These are phyloP conservation scores for Apodemus agrarius DNA, from an alignment of 2,797 vertebrate species.

Conservation along the genomic window DNA sequence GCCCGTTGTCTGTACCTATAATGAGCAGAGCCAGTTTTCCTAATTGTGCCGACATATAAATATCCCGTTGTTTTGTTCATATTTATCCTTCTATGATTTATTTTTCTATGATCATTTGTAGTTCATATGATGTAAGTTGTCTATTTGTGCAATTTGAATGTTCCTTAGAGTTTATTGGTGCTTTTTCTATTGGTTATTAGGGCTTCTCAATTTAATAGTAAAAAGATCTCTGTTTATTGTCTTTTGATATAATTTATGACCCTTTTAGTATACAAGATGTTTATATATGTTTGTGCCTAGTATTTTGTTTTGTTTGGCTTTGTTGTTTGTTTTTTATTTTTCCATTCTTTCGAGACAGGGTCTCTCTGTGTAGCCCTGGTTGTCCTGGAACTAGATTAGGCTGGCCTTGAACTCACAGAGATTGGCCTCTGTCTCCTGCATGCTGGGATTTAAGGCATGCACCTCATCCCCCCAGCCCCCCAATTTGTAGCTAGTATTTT, in stretches of 20 bases:
- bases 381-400: neutral
- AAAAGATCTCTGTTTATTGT: constrained; percentile 21
- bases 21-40: neutral
- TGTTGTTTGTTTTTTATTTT: neutral
- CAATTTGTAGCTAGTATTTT: constrained; percentile 8
- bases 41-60: constrained; percentile 43
- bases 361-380: neutral
- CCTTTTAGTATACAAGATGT: constrained; percentile 29
- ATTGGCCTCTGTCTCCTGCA: neutral
- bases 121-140: constrained; percentile 13
- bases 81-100: neutral
- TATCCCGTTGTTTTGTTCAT: constrained; percentile 22
- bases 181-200: neutral
- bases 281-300: constrained; percentile 15
- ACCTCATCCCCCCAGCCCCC: no score
- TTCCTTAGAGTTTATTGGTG: neutral
- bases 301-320: neutral
- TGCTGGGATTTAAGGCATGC: neutral
- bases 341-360: neutral
- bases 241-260: constrained; percentile 1
- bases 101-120: neutral
- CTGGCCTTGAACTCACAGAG: neutral
- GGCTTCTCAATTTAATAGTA: constrained; percentile 11
- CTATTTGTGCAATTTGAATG: neutral
- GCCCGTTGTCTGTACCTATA: neutral